Percentiles rank a stretch among this genome's conserved stretches.
Evolutionary conservation across 2,113 vertebrate species (phyloP).

Genomic region (Mellivora capensis): DNA sequence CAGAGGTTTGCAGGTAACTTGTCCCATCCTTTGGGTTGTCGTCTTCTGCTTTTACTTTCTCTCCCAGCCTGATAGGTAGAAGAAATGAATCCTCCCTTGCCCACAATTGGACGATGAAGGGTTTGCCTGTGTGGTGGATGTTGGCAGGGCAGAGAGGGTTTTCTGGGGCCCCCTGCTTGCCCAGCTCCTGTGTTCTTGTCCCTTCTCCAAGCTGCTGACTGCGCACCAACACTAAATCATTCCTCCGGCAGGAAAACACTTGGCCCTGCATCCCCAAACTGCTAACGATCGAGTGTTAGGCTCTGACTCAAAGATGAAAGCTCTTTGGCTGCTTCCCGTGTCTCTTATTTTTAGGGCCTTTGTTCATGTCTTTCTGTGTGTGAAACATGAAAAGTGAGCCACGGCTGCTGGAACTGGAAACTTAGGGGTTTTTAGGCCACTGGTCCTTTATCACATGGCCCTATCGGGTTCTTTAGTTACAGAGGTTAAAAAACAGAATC

Average conservation of each 20-base stretch:
- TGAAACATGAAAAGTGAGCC: constrained; percentile 76
- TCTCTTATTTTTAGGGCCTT: constrained; percentile 81
- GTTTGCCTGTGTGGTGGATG: not conserved
- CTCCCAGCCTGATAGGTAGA: not conserved
- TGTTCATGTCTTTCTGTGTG: constrained; percentile 72
- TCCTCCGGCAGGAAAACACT: not conserved
- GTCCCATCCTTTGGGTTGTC: not conserved
- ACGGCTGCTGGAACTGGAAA: constrained; percentile 58
- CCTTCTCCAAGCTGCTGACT: not conserved
- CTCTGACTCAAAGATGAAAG: too few species aligned
- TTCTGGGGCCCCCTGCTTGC: not conserved
- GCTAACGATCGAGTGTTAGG: not conserved
- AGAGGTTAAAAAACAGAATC: constrained; percentile 44
- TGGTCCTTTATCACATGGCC: constrained; percentile 4
- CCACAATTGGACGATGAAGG: too few species aligned
- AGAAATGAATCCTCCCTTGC: not conserved
- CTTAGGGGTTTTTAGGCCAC: constrained; percentile 70
- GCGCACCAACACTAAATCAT: accelerated
- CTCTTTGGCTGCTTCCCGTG: constrained; percentile 56
- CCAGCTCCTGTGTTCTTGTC: accelerated
- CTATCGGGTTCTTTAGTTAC: constrained; percentile 65
- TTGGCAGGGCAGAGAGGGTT: not conserved
- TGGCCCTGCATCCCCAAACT: constrained; percentile 54
- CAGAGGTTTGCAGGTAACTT: not conserved
- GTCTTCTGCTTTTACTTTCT: not conserved